A percentile compares a stretch with the other conserved stretches of the same genome.
phyloP scores from a whole-genome alignment of 2,113 vertebrate genomes.

The Scomber scombrus region DNA sequence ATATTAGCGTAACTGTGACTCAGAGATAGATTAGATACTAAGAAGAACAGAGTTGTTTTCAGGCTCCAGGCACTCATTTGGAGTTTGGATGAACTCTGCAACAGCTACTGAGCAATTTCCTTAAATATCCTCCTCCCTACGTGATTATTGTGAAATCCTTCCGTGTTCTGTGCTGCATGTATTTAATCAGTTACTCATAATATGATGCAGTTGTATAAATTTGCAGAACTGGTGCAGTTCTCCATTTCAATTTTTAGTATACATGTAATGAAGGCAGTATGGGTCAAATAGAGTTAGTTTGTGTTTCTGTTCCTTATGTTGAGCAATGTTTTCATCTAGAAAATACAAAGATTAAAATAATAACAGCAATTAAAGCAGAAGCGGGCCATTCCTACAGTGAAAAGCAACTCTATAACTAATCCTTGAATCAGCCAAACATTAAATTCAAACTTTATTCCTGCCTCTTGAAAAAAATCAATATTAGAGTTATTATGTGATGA shows the following conservation, averaged over 20 bases:
- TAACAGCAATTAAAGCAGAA: too few relatives aligned
- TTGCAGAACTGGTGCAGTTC: neutral
- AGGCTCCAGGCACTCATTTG: neutral
- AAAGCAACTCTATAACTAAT: neutral
- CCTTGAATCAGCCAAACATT: too few relatives aligned
- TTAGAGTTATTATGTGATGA: neutral
- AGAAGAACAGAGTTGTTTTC: neutral
- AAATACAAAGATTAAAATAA: too few relatives aligned
- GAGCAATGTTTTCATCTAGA: too few relatives aligned
- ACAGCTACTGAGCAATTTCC: neutral
- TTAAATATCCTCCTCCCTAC: too few relatives aligned
- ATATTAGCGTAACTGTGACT: conserved; percentile 7
- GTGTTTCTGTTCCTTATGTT: too few relatives aligned
- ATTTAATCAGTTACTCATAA: neutral
- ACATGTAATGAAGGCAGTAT: too few relatives aligned
- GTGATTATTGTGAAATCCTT: neutral
- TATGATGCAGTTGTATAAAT: neutral
- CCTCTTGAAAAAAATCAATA: neutral
- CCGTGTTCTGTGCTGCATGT: neutral
- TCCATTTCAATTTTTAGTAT: neutral
- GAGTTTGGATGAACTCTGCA: conserved; percentile 52
- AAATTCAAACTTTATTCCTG: neutral
- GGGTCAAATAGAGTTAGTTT: too few relatives aligned
- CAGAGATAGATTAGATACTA: neutral
- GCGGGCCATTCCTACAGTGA: neutral